Evolutionary conservation across 2,888 invertebrate genomes (phyloP).

Genomic region (Lamproptera curius): DNA sequence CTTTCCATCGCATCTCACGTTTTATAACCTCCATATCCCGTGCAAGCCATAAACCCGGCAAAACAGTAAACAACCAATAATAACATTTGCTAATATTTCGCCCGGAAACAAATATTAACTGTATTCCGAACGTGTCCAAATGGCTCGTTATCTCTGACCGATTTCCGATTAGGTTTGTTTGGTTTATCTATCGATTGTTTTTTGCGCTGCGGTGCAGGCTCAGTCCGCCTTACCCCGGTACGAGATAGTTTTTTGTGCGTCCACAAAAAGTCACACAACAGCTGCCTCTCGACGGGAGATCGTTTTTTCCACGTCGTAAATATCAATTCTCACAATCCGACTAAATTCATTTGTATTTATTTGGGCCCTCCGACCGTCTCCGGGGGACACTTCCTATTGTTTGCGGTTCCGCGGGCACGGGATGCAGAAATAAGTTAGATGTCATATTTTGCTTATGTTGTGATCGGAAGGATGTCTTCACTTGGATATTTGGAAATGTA

Average conservation of each 20-base stretch:
- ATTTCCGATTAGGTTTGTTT: neutral
- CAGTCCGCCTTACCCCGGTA: neutral
- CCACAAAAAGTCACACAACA: conserved; percentile 34
- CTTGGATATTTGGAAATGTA: too few species aligned
- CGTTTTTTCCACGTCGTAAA: conserved; percentile 69
- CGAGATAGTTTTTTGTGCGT: conserved; percentile 13
- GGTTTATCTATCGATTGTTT: neutral
- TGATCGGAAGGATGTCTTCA: too few species aligned
- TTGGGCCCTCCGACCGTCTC: conserved; percentile 50
- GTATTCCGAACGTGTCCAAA: neutral
- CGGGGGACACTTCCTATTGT: conserved; percentile 49
- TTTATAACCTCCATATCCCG: too few species aligned
- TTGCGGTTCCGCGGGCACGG: neutral
- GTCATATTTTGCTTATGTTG: too few species aligned
- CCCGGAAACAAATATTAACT: neutral
- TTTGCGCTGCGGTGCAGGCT: too few species aligned
- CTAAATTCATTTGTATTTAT: conserved; percentile 72
- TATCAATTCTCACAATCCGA: conserved; percentile 71
- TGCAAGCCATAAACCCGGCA: too few species aligned
- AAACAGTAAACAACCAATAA: too few species aligned
- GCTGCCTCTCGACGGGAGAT: conserved; percentile 59
- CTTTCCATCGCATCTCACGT: too few species aligned
- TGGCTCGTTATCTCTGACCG: neutral
- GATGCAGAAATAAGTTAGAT: neutral
- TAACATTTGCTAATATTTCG: too few species aligned